These are phyloP conservation scores for Paramormyrops hopkinsi DNA, from an alignment of 2,797 vertebrate species.

Conservation along the genomic window DNA sequence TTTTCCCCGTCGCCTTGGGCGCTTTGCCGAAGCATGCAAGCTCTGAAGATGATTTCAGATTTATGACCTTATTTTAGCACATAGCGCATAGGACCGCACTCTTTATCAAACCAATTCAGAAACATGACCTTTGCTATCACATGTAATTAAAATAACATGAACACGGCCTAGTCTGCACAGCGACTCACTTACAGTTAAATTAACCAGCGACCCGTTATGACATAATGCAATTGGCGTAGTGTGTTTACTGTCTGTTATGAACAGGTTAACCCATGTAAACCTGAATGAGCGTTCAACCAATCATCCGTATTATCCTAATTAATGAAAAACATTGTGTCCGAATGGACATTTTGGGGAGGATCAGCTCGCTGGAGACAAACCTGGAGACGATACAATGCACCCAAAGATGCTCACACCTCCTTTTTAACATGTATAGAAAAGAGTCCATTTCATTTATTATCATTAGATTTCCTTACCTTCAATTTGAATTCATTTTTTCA, in stretches of 20 bases:
- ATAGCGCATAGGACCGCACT: background rate
- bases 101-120: background rate
- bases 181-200: background rate
- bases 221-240: background rate
- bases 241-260: background rate
- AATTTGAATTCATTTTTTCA: conserved; percentile 68
- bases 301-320: background rate
- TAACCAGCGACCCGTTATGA: background rate
- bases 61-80: background rate
- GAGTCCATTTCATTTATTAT: conserved; percentile 75
- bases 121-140: background rate
- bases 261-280: background rate
- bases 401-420: conserved; percentile 13
- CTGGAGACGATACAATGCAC: background rate
- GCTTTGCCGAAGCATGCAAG: background rate
- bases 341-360: background rate
- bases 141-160: background rate
- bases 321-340: background rate
- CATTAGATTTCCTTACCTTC: conserved; percentile 56
- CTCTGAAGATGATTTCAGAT: background rate
- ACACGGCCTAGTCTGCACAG: background rate
- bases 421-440: conserved; percentile 53
- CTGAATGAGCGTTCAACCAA: background rate
- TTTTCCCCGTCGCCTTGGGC: background rate
- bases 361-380: background rate